A percentile compares a stretch with the other conserved stretches of the same genome.
phyloP scores from a whole-genome alignment of 2,888 invertebrate genomes.

The Drosophila testacea region DNA sequence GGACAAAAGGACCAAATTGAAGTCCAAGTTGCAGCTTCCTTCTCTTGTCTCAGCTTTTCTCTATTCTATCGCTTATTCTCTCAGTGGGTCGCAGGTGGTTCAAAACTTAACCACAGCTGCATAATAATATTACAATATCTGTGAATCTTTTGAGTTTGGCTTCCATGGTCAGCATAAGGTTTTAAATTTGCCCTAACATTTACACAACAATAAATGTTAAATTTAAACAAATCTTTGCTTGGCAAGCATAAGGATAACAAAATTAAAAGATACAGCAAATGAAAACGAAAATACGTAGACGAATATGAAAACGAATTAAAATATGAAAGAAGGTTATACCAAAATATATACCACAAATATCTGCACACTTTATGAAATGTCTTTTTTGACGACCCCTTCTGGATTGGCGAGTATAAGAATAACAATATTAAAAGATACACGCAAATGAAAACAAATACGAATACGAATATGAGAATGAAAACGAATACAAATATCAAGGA shows the following conservation, averaged over 20 bases:
- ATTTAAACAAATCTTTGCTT: no score
- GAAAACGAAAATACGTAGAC: conserved; percentile 40
- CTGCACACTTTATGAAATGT: conserved; percentile 72
- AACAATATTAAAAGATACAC: conserved; percentile 49
- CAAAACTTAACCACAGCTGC: conserved; percentile 58
- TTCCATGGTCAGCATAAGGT: conserved; percentile 14
- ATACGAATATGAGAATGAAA: conserved; percentile 26
- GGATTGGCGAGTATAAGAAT: neutral
- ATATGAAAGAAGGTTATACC: conserved; percentile 59
- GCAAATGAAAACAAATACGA: conserved; percentile 47
- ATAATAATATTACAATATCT: conserved; percentile 51
- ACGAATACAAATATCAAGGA: conserved; percentile 46
- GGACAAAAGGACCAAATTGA: conserved; percentile 22
- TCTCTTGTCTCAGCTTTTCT: conserved; percentile 5
- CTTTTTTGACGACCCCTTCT: no score
- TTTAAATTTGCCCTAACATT: neutral
- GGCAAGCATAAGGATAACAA: conserved; percentile 10
- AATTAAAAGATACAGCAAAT: conserved; percentile 54
- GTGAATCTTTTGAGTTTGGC: conserved; percentile 12
- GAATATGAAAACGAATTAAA: conserved; percentile 2
- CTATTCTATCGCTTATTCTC: neutral
- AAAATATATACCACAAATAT: conserved; percentile 60
- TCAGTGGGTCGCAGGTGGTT: conserved; percentile 45
- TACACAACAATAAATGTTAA: no score
- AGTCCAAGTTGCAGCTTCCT: conserved; percentile 5